Conservation (phyloP, 2,113 vertebrate genomes). For the Mohoua ochrocephala region DNA sequence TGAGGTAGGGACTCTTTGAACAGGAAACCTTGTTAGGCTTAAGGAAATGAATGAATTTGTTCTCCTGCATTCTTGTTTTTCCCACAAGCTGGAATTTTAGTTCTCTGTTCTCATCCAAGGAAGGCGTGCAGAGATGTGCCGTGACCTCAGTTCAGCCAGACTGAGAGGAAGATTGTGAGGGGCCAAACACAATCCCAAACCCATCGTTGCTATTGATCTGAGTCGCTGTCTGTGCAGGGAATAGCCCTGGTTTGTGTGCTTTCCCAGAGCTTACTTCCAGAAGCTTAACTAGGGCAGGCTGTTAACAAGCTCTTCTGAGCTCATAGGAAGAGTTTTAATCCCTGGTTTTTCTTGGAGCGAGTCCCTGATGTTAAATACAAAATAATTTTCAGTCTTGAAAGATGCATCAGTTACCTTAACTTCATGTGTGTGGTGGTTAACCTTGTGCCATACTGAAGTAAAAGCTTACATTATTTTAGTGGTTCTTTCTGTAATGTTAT, state of each 20-base stretch:
- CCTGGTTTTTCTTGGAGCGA: neutral
- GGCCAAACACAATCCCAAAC: neutral
- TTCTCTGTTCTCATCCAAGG: neutral
- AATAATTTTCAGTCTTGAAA: neutral
- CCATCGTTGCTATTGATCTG: neutral
- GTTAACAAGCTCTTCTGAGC: neutral
- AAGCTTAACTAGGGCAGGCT: neutral
- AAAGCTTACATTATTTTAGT: neutral
- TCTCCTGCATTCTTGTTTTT: neutral
- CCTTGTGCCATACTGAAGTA: neutral
- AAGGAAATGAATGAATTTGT: neutral
- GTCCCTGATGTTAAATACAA: neutral
- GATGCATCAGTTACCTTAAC: neutral
- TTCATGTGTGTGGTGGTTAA: neutral
- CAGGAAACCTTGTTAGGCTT: neutral
- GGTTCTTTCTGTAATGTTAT: neutral
- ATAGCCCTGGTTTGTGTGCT: neutral
- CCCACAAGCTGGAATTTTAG: neutral
- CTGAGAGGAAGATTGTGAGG: neutral
- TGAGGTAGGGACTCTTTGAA: neutral
- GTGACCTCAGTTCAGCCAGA: neutral
- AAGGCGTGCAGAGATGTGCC: neutral
- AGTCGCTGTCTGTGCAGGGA: neutral
- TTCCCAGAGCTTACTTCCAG: neutral
- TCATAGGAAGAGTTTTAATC: neutral